These are phyloP conservation scores for Alca torda DNA, from an alignment of 2,797 vertebrate genomes.

Conservation along the genomic window DNA sequence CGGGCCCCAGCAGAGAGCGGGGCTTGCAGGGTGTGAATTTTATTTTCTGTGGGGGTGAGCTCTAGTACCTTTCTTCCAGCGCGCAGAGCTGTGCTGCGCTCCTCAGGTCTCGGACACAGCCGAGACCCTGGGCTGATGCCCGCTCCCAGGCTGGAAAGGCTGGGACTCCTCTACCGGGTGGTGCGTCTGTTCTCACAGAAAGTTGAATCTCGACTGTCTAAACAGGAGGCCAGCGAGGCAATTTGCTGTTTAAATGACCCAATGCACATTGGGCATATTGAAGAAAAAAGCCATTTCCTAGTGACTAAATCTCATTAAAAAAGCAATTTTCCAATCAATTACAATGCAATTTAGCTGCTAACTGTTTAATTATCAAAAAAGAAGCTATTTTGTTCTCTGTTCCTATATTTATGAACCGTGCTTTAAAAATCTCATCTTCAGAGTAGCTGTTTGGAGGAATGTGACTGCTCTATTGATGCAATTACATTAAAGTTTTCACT, in stretches of 20 bases:
- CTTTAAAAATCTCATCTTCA: slow-evolving; percentile 12
- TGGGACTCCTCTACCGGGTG: background rate
- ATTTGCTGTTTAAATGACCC: slow-evolving; percentile 70
- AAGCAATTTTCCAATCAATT: slow-evolving; percentile 81
- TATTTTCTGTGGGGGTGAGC: background rate
- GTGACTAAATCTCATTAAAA: slow-evolving; percentile 80
- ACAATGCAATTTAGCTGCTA: slow-evolving; percentile 76
- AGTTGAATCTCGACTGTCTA: background rate
- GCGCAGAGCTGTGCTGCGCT: background rate
- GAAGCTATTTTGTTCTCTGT: slow-evolving; percentile 44
- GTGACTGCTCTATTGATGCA: slow-evolving; percentile 2
- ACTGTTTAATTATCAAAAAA: slow-evolving; percentile 78
- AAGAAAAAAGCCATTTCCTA: slow-evolving; percentile 69
- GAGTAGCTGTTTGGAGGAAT: background rate
- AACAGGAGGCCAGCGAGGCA: slow-evolving; percentile 18
- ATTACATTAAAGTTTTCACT: slow-evolving; percentile 34
- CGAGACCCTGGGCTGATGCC: background rate
- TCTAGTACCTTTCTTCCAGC: background rate
- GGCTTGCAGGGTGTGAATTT: too few relatives aligned
- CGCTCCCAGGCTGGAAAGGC: background rate
- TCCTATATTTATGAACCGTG: slow-evolving; percentile 48
- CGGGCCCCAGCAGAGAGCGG: background rate
- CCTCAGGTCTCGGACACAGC: background rate
- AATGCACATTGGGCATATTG: slow-evolving; percentile 53
- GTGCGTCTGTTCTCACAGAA: background rate